Percentiles rank a stretch among this genome's conserved stretches.
phyloP scores from a whole-genome alignment of 2,113 vertebrate genomes.

The Mellivora capensis region DNA sequence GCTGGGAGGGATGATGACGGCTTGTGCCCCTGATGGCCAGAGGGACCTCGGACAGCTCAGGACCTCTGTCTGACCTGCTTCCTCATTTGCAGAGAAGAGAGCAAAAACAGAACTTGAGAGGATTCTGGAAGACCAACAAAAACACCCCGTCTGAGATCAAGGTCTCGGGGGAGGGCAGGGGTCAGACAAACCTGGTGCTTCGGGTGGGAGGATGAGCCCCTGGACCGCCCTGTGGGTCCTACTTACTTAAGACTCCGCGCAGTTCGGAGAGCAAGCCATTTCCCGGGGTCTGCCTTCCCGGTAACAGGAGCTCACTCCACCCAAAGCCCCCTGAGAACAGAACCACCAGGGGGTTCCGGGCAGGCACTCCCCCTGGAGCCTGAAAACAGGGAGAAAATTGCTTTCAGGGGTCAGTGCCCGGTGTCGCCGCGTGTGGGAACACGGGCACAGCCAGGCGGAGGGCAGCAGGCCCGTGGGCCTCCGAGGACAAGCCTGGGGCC shows the following conservation, averaged over 20 bases:
- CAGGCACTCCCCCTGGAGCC: too few species aligned
- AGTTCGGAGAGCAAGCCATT: not conserved
- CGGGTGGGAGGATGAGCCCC: not conserved
- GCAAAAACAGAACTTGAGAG: not conserved
- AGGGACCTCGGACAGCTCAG: fast-evolving
- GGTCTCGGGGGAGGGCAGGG: not conserved
- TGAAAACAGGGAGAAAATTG: too few species aligned
- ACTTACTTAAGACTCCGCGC: fast-evolving
- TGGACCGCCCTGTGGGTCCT: too few species aligned
- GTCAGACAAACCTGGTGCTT: not conserved
- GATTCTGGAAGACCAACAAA: not conserved
- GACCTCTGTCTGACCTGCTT: not conserved
- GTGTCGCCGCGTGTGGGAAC: too few species aligned
- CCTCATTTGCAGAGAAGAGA: not conserved
- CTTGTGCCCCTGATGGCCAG: not conserved
- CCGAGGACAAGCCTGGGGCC: too few species aligned
- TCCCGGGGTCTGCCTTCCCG: not conserved
- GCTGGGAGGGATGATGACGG: fast-evolving
- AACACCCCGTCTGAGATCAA: not conserved
- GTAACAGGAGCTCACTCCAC: not conserved
- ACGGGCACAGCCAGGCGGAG: too few species aligned
- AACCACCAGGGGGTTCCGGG: not conserved
- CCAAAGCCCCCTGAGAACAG: not conserved
- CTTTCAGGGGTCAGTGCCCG: fast-evolving
- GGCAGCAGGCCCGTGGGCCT: too few species aligned